These are phyloP conservation scores for Melanotaenia maccullochi DNA, from an alignment of 2,797 vertebrate species.

Conservation along the genomic window DNA sequence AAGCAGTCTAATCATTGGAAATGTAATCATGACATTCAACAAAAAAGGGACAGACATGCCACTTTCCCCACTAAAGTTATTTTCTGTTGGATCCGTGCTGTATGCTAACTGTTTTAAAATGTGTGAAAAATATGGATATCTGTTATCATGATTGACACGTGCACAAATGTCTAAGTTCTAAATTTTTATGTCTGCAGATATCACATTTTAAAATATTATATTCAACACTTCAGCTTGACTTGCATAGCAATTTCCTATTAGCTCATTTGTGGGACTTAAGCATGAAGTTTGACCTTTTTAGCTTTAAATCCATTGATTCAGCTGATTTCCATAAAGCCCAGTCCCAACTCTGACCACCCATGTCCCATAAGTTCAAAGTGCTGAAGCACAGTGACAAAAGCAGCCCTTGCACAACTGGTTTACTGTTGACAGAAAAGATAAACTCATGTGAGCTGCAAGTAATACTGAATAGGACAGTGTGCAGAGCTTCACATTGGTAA, in stretches of 20 bases:
- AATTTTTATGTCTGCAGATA: background rate
- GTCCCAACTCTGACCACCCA: constrained; percentile 6
- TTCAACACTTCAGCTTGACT: background rate
- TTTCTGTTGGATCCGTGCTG: background rate
- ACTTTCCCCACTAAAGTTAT: background rate
- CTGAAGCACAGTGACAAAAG: constrained; percentile 37
- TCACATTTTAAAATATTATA: background rate
- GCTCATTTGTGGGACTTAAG: constrained; percentile 2
- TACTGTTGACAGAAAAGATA: constrained; percentile 64
- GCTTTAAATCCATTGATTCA: background rate
- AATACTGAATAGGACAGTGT: constrained; percentile 15
- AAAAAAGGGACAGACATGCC: background rate
- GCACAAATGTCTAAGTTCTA: background rate
- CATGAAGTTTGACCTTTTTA: constrained; percentile 1
- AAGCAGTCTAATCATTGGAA: background rate
- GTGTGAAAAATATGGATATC: background rate
- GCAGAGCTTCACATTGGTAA: constrained; percentile 17
- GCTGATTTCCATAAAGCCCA: constrained; percentile 1
- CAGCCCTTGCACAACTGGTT: constrained; percentile 54
- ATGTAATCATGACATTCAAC: background rate
- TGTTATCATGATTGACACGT: background rate
- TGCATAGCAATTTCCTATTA: too few species aligned
- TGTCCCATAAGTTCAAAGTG: constrained; percentile 52
- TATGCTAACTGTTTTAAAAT: background rate
- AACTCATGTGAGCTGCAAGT: constrained; percentile 24